phyloP scores from a whole-genome alignment of 2,113 vertebrate species.

The Pangasianodon gigas region DNA sequence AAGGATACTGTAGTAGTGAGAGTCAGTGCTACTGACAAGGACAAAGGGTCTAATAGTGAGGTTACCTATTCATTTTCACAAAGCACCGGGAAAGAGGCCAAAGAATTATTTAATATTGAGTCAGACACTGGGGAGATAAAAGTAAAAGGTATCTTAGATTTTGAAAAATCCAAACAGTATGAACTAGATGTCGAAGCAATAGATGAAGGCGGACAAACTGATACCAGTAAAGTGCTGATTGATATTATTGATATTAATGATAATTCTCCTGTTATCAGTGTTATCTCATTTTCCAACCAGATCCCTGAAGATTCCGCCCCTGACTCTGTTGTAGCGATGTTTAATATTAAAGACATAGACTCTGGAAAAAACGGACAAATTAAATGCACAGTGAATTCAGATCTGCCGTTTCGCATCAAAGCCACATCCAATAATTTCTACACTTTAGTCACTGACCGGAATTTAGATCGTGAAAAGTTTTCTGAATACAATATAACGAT shows the following conservation, averaged over 20 bases:
- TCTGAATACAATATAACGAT: constrained; percentile 67
- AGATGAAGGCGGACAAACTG: constrained; percentile 73
- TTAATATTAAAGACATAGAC: constrained; percentile 72
- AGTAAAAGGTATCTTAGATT: constrained; percentile 71
- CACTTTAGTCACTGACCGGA: constrained; percentile 59
- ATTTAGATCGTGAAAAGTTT: constrained; percentile 55
- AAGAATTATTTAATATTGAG: constrained; percentile 66
- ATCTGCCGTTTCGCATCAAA: constrained; percentile 66
- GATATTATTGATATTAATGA: constrained; percentile 69
- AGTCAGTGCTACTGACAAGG: constrained; percentile 68
- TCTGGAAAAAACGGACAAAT: constrained; percentile 72
- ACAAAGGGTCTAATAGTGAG: constrained; percentile 65
- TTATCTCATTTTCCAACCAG: constrained; percentile 70
- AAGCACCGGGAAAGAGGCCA: constrained; percentile 36
- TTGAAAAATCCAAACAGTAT: constrained; percentile 73
- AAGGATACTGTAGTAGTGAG: constrained; percentile 52
- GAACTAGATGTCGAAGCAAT: constrained; percentile 73
- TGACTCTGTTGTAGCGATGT: constrained; percentile 69
- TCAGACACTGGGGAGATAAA: constrained; percentile 71
- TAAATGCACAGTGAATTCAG: constrained; percentile 62
- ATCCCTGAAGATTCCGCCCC: constrained; percentile 66
- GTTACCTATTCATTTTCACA: constrained; percentile 67
- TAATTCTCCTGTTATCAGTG: constrained; percentile 66
- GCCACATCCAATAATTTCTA: constrained; percentile 66
- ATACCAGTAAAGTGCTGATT: constrained; percentile 74